Conservation (phyloP, 2,113 vertebrate species). For the Sula dactylatra region DNA sequence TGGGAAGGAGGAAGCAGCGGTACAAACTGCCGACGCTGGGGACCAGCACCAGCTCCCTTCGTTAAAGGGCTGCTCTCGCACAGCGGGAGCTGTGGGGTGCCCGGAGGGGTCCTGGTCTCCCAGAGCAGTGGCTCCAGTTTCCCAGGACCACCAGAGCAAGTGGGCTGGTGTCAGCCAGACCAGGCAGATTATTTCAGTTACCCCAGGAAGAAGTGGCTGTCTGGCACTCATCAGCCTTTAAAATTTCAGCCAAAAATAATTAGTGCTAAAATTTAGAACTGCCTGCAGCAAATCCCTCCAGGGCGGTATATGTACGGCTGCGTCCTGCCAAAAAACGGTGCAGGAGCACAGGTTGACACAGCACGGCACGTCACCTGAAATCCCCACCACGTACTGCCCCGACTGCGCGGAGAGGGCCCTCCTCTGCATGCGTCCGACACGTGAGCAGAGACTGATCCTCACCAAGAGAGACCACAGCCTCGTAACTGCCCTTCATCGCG, state of each 20-base stretch:
- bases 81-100: not conserved
- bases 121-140: not conserved
- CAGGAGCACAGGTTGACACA: not conserved
- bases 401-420: fast-evolving
- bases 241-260: not conserved
- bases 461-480: constrained; percentile 59
- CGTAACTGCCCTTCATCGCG: constrained; percentile 1
- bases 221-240: fast-evolving
- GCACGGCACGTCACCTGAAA: not conserved
- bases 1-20: not conserved
- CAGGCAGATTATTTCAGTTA: fast-evolving
- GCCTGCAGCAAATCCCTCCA: not conserved
- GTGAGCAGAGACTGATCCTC: not conserved
- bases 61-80: not conserved
- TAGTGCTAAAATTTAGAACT: not conserved
- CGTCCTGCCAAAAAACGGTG: not conserved
- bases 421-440: not conserved
- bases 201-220: not conserved
- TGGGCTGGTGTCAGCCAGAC: too few relatives aligned
- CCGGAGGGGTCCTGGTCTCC: not conserved
- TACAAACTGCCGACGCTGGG: not conserved
- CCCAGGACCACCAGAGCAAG: not conserved
- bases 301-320: fast-evolving
- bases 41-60: not conserved
- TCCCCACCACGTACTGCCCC: not conserved